Percentiles rank a stretch among this genome's conserved stretches.
phyloP scores from a whole-genome alignment of 2,888 invertebrate species.

The Pyrrhosoma nymphula region DNA sequence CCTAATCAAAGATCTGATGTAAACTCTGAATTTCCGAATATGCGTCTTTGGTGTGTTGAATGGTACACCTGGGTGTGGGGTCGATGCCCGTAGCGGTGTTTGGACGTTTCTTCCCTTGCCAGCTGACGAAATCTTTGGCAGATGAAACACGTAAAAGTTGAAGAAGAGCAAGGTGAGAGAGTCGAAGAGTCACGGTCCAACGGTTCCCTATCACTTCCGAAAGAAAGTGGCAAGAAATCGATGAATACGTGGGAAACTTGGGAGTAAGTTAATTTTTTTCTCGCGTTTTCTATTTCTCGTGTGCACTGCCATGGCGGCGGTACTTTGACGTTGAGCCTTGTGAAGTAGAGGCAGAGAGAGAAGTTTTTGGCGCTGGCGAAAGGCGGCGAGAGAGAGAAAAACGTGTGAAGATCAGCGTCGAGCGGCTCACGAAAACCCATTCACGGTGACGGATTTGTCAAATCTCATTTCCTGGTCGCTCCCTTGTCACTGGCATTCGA shows the following conservation, averaged over 20 bases:
- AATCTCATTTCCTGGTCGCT: not conserved
- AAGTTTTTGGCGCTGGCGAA: not conserved
- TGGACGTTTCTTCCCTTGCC: not conserved
- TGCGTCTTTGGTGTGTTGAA: not conserved
- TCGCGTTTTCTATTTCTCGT: not conserved
- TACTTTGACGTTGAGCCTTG: not conserved
- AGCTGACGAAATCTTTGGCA: not conserved
- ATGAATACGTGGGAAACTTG: slow-evolving; percentile 33
- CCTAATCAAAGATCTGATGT: too few relatives aligned
- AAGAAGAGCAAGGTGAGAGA: not conserved
- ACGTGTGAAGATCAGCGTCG: slow-evolving; percentile 2
- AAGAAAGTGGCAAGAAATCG: slow-evolving; percentile 33
- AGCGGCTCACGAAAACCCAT: not conserved
- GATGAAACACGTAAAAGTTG: not conserved
- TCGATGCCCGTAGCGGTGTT: not conserved
- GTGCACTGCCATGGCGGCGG: not conserved
- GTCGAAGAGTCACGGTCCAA: slow-evolving; percentile 46
- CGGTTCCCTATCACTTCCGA: slow-evolving; percentile 37
- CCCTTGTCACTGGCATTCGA: not conserved
- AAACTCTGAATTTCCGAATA: not conserved
- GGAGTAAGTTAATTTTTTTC: slow-evolving; percentile 38
- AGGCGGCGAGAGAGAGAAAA: not conserved
- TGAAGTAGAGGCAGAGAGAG: not conserved
- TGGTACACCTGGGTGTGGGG: not conserved
- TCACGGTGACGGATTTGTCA: not conserved